Conservation (phyloP, 2,888 invertebrate genomes). For the Zygogramma bicolorata region DNA sequence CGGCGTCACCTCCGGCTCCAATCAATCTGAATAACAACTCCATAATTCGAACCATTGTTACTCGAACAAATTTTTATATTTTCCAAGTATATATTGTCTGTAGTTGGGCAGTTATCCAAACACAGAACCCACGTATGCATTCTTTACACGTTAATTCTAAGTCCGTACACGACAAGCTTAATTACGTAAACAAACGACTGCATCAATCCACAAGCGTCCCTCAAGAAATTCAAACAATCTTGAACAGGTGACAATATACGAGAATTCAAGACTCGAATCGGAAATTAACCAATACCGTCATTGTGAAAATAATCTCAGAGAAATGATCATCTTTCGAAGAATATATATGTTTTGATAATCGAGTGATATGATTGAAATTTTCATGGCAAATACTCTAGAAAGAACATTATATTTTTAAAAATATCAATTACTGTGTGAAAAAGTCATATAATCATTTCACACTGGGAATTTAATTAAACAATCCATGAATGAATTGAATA, state of each 20-base stretch:
- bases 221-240: not conserved
- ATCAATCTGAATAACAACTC: slow-evolving; percentile 5
- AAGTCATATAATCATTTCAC: too few relatives aligned
- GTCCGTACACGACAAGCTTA: slow-evolving; percentile 32
- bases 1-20: not conserved
- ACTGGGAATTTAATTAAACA: too few relatives aligned
- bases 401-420: too few relatives aligned
- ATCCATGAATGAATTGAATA: too few relatives aligned
- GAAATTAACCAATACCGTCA: too few relatives aligned
- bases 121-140: slow-evolving; percentile 39
- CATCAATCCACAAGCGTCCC: slow-evolving; percentile 30
- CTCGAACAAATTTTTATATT: slow-evolving; percentile 18
- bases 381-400: too few relatives aligned
- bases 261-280: too few relatives aligned
- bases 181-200: slow-evolving; percentile 42
- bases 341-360: too few relatives aligned
- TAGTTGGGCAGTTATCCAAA: slow-evolving; percentile 40
- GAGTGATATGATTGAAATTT: too few relatives aligned
- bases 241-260: not conserved
- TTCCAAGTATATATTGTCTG: slow-evolving; percentile 14
- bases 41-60: not conserved
- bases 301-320: too few relatives aligned
- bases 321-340: too few relatives aligned
- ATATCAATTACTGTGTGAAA: too few relatives aligned
- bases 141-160: slow-evolving; percentile 37